Evolutionary conservation across 2,888 invertebrate genomes (phyloP).

Genomic region (Melinopterus prodromus): DNA sequence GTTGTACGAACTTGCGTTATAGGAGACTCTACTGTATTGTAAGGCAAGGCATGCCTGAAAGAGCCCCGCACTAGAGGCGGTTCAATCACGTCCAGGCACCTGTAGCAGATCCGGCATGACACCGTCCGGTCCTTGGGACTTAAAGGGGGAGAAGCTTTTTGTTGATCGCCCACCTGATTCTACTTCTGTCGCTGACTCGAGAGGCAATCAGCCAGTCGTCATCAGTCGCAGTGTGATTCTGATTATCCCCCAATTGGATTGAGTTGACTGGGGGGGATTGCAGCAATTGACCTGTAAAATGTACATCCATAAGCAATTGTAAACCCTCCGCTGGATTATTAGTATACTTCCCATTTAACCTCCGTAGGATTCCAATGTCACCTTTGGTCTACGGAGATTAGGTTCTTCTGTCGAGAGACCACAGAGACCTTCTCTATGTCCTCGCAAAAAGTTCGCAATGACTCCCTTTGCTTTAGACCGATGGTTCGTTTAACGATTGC

Average conservation of each 20-base stretch:
- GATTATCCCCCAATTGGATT: not conserved
- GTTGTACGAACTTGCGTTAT: too few species aligned
- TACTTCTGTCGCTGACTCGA: too few species aligned
- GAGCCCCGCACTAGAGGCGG: not conserved
- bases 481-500: not conserved
- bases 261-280: not conserved
- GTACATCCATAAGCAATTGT: not conserved
- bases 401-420: not conserved
- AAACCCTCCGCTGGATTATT: not conserved
- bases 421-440: not conserved
- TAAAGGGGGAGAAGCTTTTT: not conserved
- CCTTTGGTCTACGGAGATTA: not conserved
- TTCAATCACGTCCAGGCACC: not conserved
- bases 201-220: not conserved
- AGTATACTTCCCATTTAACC: not conserved
- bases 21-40: too few species aligned
- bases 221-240: not conserved
- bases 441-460: not conserved
- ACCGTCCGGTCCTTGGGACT: not conserved
- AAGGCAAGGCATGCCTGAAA: not conserved
- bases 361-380: not conserved
- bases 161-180: not conserved
- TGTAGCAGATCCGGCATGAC: not conserved
- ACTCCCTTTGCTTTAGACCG: not conserved
- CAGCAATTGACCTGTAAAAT: not conserved